Evolutionary conservation across 2,888 invertebrate species (phyloP).

Genomic region (Holacanthella duospinosa): DNA sequence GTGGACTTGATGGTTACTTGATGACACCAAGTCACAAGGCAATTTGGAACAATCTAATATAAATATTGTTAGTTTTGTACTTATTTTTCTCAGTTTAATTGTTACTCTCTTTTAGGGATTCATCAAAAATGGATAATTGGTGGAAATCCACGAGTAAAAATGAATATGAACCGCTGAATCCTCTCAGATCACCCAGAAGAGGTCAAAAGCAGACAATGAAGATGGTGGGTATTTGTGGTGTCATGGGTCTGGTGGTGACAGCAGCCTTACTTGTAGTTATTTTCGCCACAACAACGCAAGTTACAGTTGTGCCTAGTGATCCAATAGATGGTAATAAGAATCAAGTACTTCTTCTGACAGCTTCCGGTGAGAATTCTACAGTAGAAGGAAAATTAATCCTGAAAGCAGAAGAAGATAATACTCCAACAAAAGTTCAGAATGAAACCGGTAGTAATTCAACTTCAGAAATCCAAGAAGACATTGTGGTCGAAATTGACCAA

Average conservation of each 20-base stretch:
- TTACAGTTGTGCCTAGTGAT: background rate
- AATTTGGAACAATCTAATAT: too few relatives aligned
- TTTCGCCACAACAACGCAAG: background rate
- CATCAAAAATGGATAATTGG: background rate
- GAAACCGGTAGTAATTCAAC: too few relatives aligned
- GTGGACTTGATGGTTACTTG: too few relatives aligned
- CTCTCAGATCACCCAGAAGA: background rate
- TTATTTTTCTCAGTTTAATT: too few relatives aligned
- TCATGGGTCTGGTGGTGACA: background rate
- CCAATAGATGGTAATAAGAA: background rate
- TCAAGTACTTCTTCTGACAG: too few relatives aligned
- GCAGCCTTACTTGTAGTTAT: background rate
- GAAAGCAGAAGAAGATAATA: too few relatives aligned
- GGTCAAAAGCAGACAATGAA: background rate
- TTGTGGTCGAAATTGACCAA: background rate
- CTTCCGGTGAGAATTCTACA: background rate
- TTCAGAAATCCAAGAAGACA: slow-evolving; percentile 6
- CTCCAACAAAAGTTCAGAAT: too few relatives aligned
- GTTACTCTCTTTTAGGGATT: too few relatives aligned
- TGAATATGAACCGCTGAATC: slow-evolving; percentile 6
- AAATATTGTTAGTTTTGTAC: too few relatives aligned
- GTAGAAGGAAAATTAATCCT: too few relatives aligned
- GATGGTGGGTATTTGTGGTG: background rate
- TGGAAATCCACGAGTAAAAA: background rate
- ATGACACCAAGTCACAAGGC: too few relatives aligned